Base-by-base conservation (phyloP, 2,797 vertebrate genomes). In the Adrianichthys oophorus region DNA sequence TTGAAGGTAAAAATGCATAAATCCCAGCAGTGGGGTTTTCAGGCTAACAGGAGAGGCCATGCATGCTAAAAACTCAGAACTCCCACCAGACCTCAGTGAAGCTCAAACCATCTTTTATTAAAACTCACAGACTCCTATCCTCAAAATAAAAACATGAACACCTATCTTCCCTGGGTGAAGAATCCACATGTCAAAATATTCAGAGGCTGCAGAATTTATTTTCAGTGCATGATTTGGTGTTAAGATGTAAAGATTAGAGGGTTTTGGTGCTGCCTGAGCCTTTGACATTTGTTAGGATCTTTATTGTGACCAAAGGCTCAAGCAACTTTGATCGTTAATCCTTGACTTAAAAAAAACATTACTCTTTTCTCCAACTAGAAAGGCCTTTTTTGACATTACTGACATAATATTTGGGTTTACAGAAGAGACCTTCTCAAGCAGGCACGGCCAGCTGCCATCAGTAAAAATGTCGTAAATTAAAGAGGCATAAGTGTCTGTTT, bases 111-210 rank as follows among this genome's bases (percentile, higher is more conserved):
- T 37, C 2, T 37, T 37, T 37, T 37, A 37, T 37, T 37, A 37
- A 37, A 37, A 37, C 32, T 37, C 32, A 37, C 32, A 37, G 2
- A 37, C 32, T 37, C 32, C 10, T 37, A 37, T 12, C 32, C 10
- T 12, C 32, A 37, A 37, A 37, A 37, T 37, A 37, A 37, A 37
- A 37, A 37, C 10, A 12, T 2, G 2, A 37, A 37, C 32, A 37
- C 32, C 32, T 37, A 13, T 10, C 32, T 37, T 37, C 32, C 13
- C 12, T 12, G 32, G 32, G 10, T 37, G 32, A 12, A 43, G 26
- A 29, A 7, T 6, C 5, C 26, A 6, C 6, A 29, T 73, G 64
- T 72, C 52, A 72, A 54, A 60, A 32, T 55, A 58, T 41, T 29
- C 43, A 21, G 17, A 47, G 15, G n/a, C 29, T 32, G 13, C 24